Evolutionary conservation across 2,797 vertebrate species (phyloP).

Genomic region (Melopsittacus undulatus): DNA sequence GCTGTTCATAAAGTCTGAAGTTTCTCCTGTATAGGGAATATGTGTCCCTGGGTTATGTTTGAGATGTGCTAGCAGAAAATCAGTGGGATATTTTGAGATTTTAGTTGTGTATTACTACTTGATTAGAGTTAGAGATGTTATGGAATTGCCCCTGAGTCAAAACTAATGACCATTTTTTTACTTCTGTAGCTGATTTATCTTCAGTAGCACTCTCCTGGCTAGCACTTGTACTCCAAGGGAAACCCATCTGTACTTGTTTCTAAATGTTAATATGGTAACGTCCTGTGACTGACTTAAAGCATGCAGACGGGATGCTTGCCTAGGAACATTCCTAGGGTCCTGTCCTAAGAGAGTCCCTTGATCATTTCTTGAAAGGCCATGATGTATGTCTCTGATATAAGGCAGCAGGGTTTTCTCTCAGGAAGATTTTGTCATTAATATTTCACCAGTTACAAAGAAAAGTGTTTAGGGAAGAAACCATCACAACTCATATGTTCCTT

Average conservation of each 20-base stretch:
- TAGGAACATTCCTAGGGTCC: neutral
- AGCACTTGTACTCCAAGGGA: neutral
- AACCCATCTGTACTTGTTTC: neutral
- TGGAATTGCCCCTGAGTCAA: neutral
- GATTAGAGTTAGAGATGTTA: neutral
- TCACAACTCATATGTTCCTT: neutral
- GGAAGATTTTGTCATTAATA: neutral
- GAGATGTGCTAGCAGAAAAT: neutral
- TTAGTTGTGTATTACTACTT: neutral
- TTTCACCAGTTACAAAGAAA: conserved; percentile 1
- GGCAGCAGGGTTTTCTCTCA: neutral
- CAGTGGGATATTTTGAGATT: neutral
- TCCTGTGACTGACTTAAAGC: neutral
- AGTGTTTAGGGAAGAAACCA: neutral
- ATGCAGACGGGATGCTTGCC: neutral
- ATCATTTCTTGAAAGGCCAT: neutral
- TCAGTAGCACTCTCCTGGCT: neutral
- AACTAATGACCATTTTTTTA: neutral
- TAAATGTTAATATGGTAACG: neutral
- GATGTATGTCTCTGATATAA: neutral
- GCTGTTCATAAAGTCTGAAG: neutral
- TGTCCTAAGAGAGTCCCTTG: neutral
- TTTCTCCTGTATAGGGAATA: neutral
- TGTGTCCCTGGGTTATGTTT: accelerated
- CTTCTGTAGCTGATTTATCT: neutral